Evolutionary conservation across 2,888 invertebrate species (phyloP), one percentile per base, ranked within the genome.

Genomic region (Drosophila cognata): DNA sequence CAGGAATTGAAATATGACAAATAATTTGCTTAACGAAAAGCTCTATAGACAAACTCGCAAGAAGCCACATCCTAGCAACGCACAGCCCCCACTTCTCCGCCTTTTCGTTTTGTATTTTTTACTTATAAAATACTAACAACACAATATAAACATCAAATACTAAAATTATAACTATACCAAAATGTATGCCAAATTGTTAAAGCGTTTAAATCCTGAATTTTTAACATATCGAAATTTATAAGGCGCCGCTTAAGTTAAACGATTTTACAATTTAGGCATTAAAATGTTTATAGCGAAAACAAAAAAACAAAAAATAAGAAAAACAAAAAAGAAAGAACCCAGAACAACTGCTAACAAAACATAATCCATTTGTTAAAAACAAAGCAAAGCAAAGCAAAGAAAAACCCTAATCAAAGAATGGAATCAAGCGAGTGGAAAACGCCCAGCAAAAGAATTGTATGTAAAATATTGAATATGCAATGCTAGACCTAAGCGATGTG

Each of bases 181-280:
- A 82, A 73, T 69, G 87, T 84, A 88, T 90, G 91, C 88, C 89
- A 90, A 90, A 90, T 83, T 79, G 84, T 71, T 85, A 81, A 81
- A 79, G 65, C 68, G 68, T 69, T 64, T 69, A 76, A 78, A 84
- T 91, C 90, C 89, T 92, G 92, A 92, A 92, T 92, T 91, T 90
- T 89, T 80, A 91, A 92, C 91, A 92, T 92, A 92, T 92, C 91
- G 89, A 91, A 87, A 91, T 90, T 89, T 82, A 67, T 77, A 80
- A 68, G 69, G 71, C 80, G 71, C 80, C 57, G 78, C 71, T 81
- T 86, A 79, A 73, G 76, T 77, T 81, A 70, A 71, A 81, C 74
- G 71, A 87, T 88, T 87, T 82, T 82, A 85, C 88, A 89, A 75
- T 82, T 85, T 88, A 89, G 88, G 85, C 88, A 89, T 75, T 87